phyloP scores from a whole-genome alignment of 1,140 invertebrate genomes.

The Heliconius nattereri region DNA sequence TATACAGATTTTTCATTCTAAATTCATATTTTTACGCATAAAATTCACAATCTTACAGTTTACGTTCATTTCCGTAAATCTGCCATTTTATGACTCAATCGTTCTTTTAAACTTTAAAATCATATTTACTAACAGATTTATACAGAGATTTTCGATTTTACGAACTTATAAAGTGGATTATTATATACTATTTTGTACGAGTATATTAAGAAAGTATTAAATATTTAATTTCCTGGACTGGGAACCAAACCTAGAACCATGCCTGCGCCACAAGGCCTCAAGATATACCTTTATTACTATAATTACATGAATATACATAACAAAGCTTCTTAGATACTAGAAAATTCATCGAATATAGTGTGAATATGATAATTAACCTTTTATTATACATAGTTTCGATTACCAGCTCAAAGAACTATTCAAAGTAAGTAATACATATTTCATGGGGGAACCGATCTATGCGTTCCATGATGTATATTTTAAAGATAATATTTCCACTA shows the following conservation, averaged over 20 bases:
- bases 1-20: too few relatives aligned
- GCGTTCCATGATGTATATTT: conserved; percentile 40
- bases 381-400: conserved; percentile 14
- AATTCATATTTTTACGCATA: too few relatives aligned
- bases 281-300: neutral
- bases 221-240: neutral
- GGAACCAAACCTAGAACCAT: neutral
- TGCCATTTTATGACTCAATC: too few relatives aligned
- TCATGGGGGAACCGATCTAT: conserved; percentile 45
- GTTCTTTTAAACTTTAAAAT: too few relatives aligned
- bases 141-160: too few relatives aligned
- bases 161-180: too few relatives aligned
- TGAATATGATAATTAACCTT: neutral
- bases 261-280: too few relatives aligned
- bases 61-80: too few relatives aligned
- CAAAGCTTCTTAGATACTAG: neutral
- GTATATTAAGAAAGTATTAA: neutral
- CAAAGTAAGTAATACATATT: conserved; percentile 60
- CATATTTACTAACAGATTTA: too few relatives aligned
- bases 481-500: conserved; percentile 34
- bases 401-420: conserved; percentile 43
- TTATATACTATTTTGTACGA: neutral
- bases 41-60: too few relatives aligned
- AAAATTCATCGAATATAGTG: neutral
- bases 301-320: neutral